phyloP scores from a whole-genome alignment of 1,140 invertebrate genomes.

The Coelopa frigida region DNA sequence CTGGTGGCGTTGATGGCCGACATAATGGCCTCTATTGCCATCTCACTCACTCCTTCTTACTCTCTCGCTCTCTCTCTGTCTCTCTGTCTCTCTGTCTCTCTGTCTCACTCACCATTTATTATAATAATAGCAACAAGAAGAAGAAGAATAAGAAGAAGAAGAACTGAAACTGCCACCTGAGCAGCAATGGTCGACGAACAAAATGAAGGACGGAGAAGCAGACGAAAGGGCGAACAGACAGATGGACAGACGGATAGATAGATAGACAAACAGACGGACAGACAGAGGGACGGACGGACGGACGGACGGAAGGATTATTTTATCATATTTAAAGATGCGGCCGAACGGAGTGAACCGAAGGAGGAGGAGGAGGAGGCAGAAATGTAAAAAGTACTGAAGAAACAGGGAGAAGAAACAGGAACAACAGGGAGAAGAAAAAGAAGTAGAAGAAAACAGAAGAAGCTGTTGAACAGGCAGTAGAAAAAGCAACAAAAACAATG shows the following conservation, averaged over 20 bases:
- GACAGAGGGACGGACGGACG: neutral
- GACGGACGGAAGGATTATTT: conserved; percentile 13
- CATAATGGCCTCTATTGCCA: conserved; percentile 7
- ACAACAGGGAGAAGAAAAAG: neutral
- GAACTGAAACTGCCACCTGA: no score
- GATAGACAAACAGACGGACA: neutral
- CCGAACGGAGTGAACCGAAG: neutral
- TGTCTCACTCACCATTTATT: conserved; percentile 9
- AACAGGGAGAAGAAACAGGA: neutral
- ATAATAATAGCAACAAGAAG: conserved; percentile 5
- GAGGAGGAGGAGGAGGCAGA: neutral
- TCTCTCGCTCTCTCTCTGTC: conserved; percentile 2
- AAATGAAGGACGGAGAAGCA: neutral
- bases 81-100: conserved; percentile 6
- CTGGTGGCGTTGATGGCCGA: conserved; percentile 1
- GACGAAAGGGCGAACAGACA: neutral
- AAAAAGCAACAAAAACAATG: neutral
- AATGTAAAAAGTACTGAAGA: neutral
- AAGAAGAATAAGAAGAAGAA: conserved; percentile 2
- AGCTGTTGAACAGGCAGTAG: neutral
- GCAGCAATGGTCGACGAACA: no score
- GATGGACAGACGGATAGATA: neutral
- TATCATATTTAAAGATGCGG: conserved; percentile 11
- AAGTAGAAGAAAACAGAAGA: neutral
- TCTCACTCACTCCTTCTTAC: neutral